Evolutionary conservation across 1,140 invertebrate genomes (phyloP).

Genomic region (Scaptomyza pallida): DNA sequence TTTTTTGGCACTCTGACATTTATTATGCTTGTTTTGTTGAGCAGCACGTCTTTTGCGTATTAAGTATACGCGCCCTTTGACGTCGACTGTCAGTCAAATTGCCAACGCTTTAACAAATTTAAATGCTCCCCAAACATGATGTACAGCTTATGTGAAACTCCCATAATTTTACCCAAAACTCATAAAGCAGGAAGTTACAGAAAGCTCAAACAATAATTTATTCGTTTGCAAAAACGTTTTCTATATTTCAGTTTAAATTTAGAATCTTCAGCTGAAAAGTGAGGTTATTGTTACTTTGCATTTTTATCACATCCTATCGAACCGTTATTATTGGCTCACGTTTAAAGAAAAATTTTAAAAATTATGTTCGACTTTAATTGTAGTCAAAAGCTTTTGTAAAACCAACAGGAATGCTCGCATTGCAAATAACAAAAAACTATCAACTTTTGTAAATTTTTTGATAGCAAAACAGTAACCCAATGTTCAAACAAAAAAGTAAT

Average conservation of each 20-base stretch:
- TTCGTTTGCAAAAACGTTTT: too few species aligned
- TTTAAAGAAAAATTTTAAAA: too few species aligned
- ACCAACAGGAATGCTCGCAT: background rate
- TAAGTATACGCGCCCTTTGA: conserved; percentile 65
- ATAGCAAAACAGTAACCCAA: background rate
- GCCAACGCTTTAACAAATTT: conserved; percentile 40
- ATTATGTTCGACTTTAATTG: background rate
- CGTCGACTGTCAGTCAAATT: conserved; percentile 55
- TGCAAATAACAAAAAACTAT: background rate
- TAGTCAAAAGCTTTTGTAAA: background rate
- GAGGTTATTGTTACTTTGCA: too few species aligned
- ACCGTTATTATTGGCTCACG: too few species aligned
- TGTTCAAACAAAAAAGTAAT: background rate
- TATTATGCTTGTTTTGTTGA: conserved; percentile 70
- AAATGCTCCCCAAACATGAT: conserved; percentile 7
- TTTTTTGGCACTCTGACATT: conserved; percentile 54
- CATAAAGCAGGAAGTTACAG: background rate
- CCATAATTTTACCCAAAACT: background rate
- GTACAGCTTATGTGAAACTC: background rate
- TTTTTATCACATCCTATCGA: too few species aligned
- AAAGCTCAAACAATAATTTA: background rate
- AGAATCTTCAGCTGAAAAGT: too few species aligned
- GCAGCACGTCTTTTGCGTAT: conserved; percentile 67
- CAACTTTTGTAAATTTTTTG: background rate
- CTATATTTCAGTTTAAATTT: too few species aligned